These are phyloP conservation scores for Cryptotis parvus DNA, from an alignment of 2,113 vertebrate species.

Conservation along the genomic window DNA sequence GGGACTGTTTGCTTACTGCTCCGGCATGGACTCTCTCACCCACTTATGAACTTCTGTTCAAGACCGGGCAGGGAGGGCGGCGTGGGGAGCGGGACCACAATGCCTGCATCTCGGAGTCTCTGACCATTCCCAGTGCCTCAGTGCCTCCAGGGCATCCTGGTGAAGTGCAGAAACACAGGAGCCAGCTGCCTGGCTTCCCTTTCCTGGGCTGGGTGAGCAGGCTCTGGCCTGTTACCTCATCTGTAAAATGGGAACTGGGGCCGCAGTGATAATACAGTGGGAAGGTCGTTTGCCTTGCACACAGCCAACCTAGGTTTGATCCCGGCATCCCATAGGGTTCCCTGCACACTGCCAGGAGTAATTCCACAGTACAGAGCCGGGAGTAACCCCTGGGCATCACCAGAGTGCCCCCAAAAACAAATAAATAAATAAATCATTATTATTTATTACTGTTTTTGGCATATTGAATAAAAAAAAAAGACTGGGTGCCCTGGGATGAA, in stretches of 20 bases:
- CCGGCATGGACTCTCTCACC: background rate
- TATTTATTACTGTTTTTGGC: too few relatives aligned
- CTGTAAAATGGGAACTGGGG: background rate
- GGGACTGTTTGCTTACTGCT: fast-evolving
- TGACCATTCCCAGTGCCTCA: background rate
- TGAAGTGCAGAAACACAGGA: background rate
- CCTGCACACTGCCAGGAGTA: too few relatives aligned
- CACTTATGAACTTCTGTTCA: background rate
- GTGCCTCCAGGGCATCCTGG: too few relatives aligned
- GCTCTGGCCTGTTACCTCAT: background rate
- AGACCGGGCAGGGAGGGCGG: background rate
- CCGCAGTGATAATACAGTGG: too few relatives aligned
- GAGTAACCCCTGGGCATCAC: too few relatives aligned
- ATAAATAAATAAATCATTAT: too few relatives aligned
- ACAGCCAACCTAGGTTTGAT: too few relatives aligned
- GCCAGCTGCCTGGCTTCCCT: background rate
- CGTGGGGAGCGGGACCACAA: fast-evolving
- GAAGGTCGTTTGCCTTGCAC: too few relatives aligned
- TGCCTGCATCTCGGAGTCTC: fast-evolving
- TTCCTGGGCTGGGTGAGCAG: background rate
- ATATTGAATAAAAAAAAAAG: too few relatives aligned
- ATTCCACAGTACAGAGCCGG: too few relatives aligned
- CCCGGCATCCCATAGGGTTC: too few relatives aligned
- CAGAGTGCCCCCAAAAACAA: background rate
- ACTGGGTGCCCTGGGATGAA: too few relatives aligned